Conservation (phyloP, 1,140 invertebrate species). For the Drosophila asahinai region DNA sequence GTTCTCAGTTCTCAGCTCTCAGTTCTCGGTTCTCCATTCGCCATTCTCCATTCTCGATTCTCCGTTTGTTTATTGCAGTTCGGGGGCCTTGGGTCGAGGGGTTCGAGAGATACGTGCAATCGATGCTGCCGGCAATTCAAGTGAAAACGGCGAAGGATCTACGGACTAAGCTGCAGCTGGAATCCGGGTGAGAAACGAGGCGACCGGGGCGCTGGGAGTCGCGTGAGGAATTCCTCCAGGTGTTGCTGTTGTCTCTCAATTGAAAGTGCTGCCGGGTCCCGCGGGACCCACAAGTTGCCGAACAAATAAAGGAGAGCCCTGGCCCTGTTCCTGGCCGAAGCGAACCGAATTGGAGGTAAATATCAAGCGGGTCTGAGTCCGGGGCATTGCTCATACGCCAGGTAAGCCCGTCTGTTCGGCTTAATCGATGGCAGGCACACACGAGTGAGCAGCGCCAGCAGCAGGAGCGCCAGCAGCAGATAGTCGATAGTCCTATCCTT, state of each 20-base stretch:
- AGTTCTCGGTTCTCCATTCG: neutral
- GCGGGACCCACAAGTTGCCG: constrained; percentile 40
- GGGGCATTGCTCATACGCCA: constrained; percentile 64
- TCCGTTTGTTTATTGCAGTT: constrained; percentile 67
- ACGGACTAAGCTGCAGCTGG: constrained; percentile 34
- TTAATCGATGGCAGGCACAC: constrained; percentile 71
- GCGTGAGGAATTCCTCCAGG: constrained; percentile 55
- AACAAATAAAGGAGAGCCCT: constrained; percentile 31
- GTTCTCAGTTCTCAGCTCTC: too few relatives aligned
- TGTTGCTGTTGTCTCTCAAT: constrained; percentile 68
- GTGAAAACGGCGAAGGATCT: constrained; percentile 48
- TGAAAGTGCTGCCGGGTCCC: constrained; percentile 66
- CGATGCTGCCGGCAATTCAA: constrained; percentile 71
- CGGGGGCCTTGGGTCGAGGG: constrained; percentile 26
- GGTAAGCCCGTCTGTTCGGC: constrained; percentile 44
- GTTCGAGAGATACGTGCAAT: constrained; percentile 50
- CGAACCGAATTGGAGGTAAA: constrained; percentile 8
- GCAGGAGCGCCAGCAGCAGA: neutral
- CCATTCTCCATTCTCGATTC: neutral
- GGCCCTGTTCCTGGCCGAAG: neutral
- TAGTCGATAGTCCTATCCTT: constrained; percentile 5
- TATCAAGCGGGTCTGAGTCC: constrained; percentile 3
- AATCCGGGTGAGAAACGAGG: constrained; percentile 5
- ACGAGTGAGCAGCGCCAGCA: constrained; percentile 38
- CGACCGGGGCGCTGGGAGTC: constrained; percentile 26